These are phyloP conservation scores for Mastomys natalensis DNA, from an alignment of 2,113 vertebrate genomes.

Conservation along the genomic window DNA sequence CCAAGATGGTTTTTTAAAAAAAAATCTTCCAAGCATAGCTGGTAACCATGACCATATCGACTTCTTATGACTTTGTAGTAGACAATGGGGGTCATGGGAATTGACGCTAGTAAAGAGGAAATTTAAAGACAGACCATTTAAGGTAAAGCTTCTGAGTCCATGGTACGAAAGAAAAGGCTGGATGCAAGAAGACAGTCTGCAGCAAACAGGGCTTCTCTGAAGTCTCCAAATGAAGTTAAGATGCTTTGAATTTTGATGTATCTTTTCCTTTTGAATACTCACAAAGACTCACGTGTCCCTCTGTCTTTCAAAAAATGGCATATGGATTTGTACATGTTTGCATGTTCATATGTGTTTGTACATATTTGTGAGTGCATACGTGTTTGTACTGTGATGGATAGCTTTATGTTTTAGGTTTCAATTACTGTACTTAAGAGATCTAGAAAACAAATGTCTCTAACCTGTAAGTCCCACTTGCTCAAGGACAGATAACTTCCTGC, in stretches of 20 bases:
- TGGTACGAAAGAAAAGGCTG: background rate
- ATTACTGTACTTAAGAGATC: background rate
- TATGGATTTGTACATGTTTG: background rate
- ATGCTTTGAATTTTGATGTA: background rate
- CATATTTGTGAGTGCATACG: too few species aligned
- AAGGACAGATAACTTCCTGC: background rate
- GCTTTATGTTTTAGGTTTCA: background rate
- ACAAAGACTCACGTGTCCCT: background rate
- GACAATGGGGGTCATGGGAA: background rate
- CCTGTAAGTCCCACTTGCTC: background rate
- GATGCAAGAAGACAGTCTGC: background rate
- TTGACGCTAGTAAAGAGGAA: background rate
- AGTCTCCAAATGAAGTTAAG: slow-evolving; percentile 10
- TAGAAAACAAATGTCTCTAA: background rate
- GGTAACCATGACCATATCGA: background rate
- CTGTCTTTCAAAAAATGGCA: slow-evolving; percentile 22
- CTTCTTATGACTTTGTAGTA: background rate
- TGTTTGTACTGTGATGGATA: background rate
- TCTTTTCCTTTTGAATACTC: background rate
- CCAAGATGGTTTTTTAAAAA: background rate
- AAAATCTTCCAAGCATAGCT: background rate
- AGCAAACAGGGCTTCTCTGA: background rate
- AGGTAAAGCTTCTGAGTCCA: background rate
- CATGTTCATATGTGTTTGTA: background rate
- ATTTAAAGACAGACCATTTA: background rate